phyloP scores from a whole-genome alignment of 2,888 invertebrate species.

The Masnerella sp. region DNA sequence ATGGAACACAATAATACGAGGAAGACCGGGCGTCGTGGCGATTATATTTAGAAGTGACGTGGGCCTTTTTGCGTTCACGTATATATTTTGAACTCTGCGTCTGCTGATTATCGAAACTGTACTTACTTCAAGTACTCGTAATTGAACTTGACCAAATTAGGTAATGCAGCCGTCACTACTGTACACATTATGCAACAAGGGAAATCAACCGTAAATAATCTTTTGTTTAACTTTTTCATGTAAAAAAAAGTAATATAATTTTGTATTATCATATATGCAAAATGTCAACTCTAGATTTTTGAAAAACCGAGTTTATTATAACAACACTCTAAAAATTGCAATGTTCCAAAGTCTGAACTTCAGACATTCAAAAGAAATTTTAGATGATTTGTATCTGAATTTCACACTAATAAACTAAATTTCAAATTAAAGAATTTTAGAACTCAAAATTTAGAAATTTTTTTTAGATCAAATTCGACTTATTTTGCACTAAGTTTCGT shows the following conservation, averaged over 20 bases:
- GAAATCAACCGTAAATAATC: neutral
- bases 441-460: too few relatives aligned
- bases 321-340: too few relatives aligned
- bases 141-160: slow-evolving; percentile 52
- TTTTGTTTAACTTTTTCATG: neutral
- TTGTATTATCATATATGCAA: too few relatives aligned
- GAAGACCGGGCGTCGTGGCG: slow-evolving; percentile 35
- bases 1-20: slow-evolving; percentile 30
- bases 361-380: too few relatives aligned
- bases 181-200: slow-evolving; percentile 1
- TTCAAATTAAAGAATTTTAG: too few relatives aligned
- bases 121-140: slow-evolving; percentile 19
- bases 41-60: slow-evolving; percentile 71
- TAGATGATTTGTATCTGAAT: too few relatives aligned
- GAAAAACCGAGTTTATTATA: neutral
- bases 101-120: slow-evolving; percentile 27
- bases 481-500: too few relatives aligned
- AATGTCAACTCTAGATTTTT: too few relatives aligned
- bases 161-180: slow-evolving; percentile 12
- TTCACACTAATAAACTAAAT: too few relatives aligned
- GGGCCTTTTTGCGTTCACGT: slow-evolving; percentile 38
- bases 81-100: slow-evolving; percentile 24
- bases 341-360: too few relatives aligned
- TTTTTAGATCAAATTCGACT: too few relatives aligned
- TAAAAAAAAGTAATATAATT: too few relatives aligned